Base-by-base conservation (phyloP, 2,888 invertebrate genomes). In the Campopleginae sp. region DNA sequence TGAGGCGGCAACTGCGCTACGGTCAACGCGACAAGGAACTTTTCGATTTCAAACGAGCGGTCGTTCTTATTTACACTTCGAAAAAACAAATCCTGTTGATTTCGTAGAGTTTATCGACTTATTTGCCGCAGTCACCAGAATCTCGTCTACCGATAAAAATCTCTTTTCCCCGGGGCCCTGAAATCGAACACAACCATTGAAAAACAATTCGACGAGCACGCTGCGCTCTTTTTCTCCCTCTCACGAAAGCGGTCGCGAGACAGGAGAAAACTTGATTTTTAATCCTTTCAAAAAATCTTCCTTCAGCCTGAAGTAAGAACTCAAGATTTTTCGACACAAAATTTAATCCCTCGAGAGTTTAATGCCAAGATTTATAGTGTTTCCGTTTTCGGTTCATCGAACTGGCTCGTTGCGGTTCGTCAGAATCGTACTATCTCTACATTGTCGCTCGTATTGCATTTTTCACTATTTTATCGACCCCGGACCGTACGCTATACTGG, bases 1-100 rank as follows among this genome's bases (percentile, higher is more conserved):
- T 93, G 88, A 90, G 89, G 89, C 90, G 88, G 86, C 88, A 89
- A 88, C 90, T 88, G 89, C 82, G 90, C 86, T 84, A 80, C 86
- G 77, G 82, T 81, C 31, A 54, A 66, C 74, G 71, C 51, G 70
- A 51, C 31, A 74, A 58, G 33, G 66, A 48, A 51, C 2, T n/a
- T 58, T 44, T 71, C 44, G 42, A 54, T 27, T 48, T 79, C 54
- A 17, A 48, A 31, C 74, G n/a, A 54, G 8, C 71, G 48, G 74
- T 61, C 38, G 44, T 70, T 83, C 6, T 77, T 54, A 19, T 66
- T 54, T 54, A 19, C n/a, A 27, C 33, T 33, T 65, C 17, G 7
- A 42, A 58, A 17, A 8, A 27, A 42, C 72, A n/a, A 23, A 6
- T 61, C 27, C n/a, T 42, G n/a, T 10, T n/a, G 5, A 44, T 38